Percentiles rank a stretch among this genome's conserved stretches.
phyloP scores from a whole-genome alignment of 2,888 invertebrate species.

The Operophtera brumata region DNA sequence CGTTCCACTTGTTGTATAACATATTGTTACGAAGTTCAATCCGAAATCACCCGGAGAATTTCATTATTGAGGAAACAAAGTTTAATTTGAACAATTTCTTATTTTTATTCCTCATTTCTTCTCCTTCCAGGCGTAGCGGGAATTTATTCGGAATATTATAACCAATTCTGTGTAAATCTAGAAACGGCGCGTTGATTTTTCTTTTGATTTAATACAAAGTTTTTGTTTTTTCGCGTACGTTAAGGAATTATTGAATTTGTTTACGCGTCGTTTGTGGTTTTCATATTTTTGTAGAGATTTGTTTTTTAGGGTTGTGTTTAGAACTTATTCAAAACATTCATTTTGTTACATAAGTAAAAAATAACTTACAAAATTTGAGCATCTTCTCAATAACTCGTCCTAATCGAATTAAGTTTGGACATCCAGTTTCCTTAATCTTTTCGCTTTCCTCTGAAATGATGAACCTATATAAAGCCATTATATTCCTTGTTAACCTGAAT shows the following conservation, averaged over 20 bases:
- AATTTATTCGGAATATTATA: constrained; percentile 36
- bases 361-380: neutral
- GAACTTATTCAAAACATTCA: neutral
- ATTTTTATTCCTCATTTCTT: constrained; percentile 21
- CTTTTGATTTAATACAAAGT: constrained; percentile 18
- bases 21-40: constrained; percentile 25
- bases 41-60: constrained; percentile 19
- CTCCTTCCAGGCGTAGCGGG: constrained; percentile 18
- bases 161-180: constrained; percentile 30
- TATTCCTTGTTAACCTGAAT: constrained; percentile 27
- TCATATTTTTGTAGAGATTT: neutral
- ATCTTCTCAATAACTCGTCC: constrained; percentile 3
- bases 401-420: constrained; percentile 18
- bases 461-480: constrained; percentile 27
- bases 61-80: constrained; percentile 26
- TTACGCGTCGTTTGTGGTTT: constrained; percentile 2
- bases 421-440: constrained; percentile 11
- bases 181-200: constrained; percentile 18
- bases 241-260: constrained; percentile 21
- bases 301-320: neutral
- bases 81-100: constrained; percentile 32
- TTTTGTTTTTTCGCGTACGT: constrained; percentile 10
- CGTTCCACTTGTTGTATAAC: constrained; percentile 15
- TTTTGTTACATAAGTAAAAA: neutral
- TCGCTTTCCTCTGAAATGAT: constrained; percentile 19